Evolutionary conservation across 2,113 vertebrate genomes (phyloP), one percentile per base, ranked within the genome.

Genomic region (Parus major): DNA sequence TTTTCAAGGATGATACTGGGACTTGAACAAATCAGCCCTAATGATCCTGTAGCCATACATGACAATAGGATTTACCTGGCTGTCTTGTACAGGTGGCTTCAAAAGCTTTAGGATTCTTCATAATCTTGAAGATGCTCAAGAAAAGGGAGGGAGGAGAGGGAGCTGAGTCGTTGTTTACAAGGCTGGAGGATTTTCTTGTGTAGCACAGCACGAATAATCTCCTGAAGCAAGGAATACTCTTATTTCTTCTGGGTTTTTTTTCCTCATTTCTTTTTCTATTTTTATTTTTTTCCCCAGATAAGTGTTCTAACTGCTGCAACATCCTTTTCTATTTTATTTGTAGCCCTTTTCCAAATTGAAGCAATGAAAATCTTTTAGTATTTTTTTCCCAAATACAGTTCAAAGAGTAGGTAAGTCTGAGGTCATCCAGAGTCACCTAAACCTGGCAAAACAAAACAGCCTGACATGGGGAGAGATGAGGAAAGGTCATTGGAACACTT

Each of bases 241-340:
- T 42, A 9, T 69, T 83, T 78, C 21, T 39, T 15, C 11, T 63
- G n/a, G 6, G 4, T 2, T 18, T 64, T 71, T 71, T 19, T 8
- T 4, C 11, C 55, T n/a, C 1, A 8, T 28, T 36, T 33, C 1
- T 18, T n/a, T 12, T 49, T 28, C 2, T 20, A 22, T 35, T 5
- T 23, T 7, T 20, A 22, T 35, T 5, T 23, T 7, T 20, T 31
- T 49, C 0, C 0, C 0, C 6, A 12, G 7, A 35, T 23, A 55
- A 57, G 44, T 61, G 3, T 44, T 53, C 19, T 41, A 36, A 61
- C 24, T n/a, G 10, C 33, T 80, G 29, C 12, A 22, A 25, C 12
- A 57, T 35, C 20, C 5, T 12, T 65, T 55, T 39, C 19, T 8
- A n/a, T 15, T 31, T 9, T 49, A 46, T 79, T 71, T 25, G 7